A percentile compares a stretch with the other conserved stretches of the same genome.
phyloP scores from a whole-genome alignment of 2,113 vertebrate genomes.

The Onychorhynchus coronatus region DNA sequence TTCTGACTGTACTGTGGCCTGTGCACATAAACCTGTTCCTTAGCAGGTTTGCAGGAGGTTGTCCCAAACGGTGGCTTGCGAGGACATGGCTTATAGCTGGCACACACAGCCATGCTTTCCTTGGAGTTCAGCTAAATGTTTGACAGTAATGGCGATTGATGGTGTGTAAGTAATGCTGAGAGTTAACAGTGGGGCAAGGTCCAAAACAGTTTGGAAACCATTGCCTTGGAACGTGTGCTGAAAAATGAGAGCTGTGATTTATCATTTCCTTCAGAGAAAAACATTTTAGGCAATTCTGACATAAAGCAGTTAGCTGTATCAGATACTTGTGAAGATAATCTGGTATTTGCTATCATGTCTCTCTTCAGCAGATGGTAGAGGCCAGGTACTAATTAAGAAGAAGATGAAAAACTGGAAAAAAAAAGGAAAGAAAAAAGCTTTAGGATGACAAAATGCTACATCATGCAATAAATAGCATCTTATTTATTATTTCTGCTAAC shows the following conservation, averaged over 20 bases:
- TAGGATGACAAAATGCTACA: neutral
- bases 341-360: neutral
- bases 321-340: slow-evolving; percentile 23
- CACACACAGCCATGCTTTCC: neutral
- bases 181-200: slow-evolving; percentile 44
- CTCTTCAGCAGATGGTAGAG: slow-evolving; percentile 52
- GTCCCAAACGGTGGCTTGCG: neutral
- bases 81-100: neutral
- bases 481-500: slow-evolving; percentile 43
- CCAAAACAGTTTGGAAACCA: slow-evolving; percentile 60
- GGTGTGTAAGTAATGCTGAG: neutral
- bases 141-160: slow-evolving; percentile 51
- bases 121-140: neutral
- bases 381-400: slow-evolving; percentile 51
- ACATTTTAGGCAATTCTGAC: slow-evolving; percentile 37
- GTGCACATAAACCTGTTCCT: neutral
- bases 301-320: slow-evolving; percentile 33
- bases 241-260: slow-evolving; percentile 49
- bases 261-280: slow-evolving; percentile 48
- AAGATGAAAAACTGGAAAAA: neutral
- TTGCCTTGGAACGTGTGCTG: slow-evolving; percentile 4
- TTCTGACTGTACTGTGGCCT: neutral
- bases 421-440: neutral
- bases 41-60: neutral
- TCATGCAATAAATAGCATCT: slow-evolving; percentile 9